Evolutionary conservation across 2,888 invertebrate genomes (phyloP).

Genomic region (Mycogona germanica): DNA sequence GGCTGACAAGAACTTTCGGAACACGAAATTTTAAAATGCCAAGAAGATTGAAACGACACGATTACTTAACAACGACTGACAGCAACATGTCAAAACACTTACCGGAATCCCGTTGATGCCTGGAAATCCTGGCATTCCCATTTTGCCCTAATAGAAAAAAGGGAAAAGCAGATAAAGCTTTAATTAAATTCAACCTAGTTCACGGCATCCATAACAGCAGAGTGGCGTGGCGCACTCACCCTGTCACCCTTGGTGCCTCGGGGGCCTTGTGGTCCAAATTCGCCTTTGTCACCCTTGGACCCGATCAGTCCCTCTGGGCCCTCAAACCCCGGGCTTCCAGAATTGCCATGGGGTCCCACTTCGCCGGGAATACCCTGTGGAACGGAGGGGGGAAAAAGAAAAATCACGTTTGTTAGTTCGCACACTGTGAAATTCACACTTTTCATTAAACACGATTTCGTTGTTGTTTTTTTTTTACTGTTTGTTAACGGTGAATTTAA

Average conservation of each 20-base stretch:
- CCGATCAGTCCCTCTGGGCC: conserved; percentile 77
- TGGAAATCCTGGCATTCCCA: conserved; percentile 75
- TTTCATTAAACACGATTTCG: no score
- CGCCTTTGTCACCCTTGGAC: conserved; percentile 79
- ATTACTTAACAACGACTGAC: no score
- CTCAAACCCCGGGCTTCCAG: conserved; percentile 64
- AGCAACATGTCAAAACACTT: no score
- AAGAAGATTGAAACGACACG: not conserved
- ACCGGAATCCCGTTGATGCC: conserved; percentile 58
- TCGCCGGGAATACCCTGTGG: conserved; percentile 47
- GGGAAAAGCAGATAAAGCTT: not conserved
- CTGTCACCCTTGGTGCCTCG: conserved; percentile 72
- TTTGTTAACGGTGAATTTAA: not conserved
- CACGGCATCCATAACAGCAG: conserved; percentile 1
- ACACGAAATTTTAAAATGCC: no score
- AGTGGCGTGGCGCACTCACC: conserved; percentile 28
- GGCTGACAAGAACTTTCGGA: no score
- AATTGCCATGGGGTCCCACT: conserved; percentile 46
- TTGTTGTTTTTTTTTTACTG: not conserved
- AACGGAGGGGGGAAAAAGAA: no score
- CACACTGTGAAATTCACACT: no score
- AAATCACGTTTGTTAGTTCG: no score
- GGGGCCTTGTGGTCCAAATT: conserved; percentile 65
- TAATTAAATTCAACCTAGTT: not conserved
- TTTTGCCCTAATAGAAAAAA: conserved; percentile 47